A percentile compares a stretch with the other conserved stretches of the same genome.
These are phyloP conservation scores for Argyrosomus regius DNA, from an alignment of 2,797 vertebrate species.

Conservation along the genomic window DNA sequence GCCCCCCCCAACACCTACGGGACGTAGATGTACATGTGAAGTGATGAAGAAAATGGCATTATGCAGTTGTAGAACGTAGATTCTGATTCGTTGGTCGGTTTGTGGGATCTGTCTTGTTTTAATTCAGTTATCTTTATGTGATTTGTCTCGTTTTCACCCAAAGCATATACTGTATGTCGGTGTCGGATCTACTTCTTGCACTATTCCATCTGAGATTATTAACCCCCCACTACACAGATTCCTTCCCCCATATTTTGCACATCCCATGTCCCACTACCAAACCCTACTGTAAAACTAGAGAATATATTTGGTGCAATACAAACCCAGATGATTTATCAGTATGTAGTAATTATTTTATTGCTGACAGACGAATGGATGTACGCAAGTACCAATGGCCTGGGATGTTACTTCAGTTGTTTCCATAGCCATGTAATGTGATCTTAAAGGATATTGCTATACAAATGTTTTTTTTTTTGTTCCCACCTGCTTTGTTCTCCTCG, in stretches of 20 bases:
- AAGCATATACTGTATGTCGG: constrained; percentile 68
- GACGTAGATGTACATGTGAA: constrained; percentile 26
- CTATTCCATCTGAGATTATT: constrained; percentile 80
- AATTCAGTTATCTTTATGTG: constrained; percentile 30
- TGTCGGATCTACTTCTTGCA: constrained; percentile 76
- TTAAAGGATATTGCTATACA: constrained; percentile 47
- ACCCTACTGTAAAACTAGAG: constrained; percentile 76
- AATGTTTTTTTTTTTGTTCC: constrained; percentile 14
- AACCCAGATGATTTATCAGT: constrained; percentile 77
- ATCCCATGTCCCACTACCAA: constrained; percentile 67
- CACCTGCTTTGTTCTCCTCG: constrained; percentile 49
- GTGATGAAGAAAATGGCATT: constrained; percentile 41
- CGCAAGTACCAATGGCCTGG: constrained; percentile 68
- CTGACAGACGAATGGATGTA: constrained; percentile 82
- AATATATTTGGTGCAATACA: constrained; percentile 83
- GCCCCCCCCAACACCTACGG: not conserved
- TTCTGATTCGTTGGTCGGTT: constrained; percentile 49
- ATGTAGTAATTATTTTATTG: constrained; percentile 79
- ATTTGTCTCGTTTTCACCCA: constrained; percentile 61
- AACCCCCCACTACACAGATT: constrained; percentile 69
- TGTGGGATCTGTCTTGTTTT: constrained; percentile 54
- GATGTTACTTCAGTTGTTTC: constrained; percentile 61
- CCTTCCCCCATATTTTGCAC: constrained; percentile 77
- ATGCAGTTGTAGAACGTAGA: constrained; percentile 58
- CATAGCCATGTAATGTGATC: constrained; percentile 67